Percentiles rank a stretch among this genome's conserved stretches.
Evolutionary conservation across 1,140 invertebrate species (phyloP).

Genomic region (Pantala flavescens): DNA sequence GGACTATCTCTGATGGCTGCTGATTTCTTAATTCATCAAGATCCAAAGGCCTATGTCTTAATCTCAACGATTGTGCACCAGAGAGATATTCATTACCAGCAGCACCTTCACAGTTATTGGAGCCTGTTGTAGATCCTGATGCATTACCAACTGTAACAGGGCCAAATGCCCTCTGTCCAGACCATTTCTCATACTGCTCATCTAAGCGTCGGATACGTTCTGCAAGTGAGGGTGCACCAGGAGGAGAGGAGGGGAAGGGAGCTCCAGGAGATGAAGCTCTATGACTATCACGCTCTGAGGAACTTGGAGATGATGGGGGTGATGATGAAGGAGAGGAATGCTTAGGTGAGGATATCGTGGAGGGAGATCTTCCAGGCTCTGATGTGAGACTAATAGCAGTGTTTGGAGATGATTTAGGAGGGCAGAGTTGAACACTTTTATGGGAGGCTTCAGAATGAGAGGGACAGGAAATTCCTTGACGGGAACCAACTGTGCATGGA

Average conservation of each 20-base stretch:
- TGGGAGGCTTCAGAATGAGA: neutral
- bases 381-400: neutral
- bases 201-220: constrained; percentile 80
- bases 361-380: neutral
- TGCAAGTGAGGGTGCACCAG: constrained; percentile 47
- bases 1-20: constrained; percentile 87
- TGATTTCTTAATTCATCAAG: constrained; percentile 48
- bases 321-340: constrained; percentile 16
- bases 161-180: constrained; percentile 44
- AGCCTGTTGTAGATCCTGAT: neutral
- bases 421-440: neutral
- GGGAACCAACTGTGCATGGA: constrained; percentile 1
- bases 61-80: constrained; percentile 41
- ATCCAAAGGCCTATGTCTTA: constrained; percentile 57
- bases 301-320: constrained; percentile 21
- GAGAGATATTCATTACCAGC: constrained; percentile 18
- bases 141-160: neutral
- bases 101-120: neutral
- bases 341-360: neutral
- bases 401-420: neutral
- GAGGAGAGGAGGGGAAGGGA: constrained; percentile 29
- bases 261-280: constrained; percentile 23
- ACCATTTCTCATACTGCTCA: constrained; percentile 88
- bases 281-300: neutral
- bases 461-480: neutral